Conservation (phyloP, 2,113 vertebrate species). For the Macroglossus sobrinus region DNA sequence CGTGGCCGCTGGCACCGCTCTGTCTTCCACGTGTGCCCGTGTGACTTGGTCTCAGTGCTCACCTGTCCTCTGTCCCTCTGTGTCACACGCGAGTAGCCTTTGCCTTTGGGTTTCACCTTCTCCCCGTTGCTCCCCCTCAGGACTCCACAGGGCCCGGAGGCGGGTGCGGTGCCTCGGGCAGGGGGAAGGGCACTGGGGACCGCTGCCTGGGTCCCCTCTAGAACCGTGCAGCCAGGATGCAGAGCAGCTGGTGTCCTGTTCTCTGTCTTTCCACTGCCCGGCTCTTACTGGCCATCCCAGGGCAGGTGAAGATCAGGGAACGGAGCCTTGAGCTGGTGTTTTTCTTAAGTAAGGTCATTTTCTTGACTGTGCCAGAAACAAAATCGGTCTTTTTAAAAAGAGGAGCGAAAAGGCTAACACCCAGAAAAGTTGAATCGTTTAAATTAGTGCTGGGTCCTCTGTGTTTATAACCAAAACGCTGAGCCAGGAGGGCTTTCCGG, state of each 20-base stretch:
- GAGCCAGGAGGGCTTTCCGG: accelerated
- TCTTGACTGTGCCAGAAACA: not conserved
- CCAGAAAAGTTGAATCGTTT: accelerated
- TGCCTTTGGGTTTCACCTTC: not conserved
- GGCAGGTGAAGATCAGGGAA: not conserved
- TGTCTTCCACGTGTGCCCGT: accelerated
- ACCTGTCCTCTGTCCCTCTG: not conserved
- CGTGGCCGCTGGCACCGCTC: accelerated
- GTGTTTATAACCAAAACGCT: accelerated
- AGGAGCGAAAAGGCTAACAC: no score
- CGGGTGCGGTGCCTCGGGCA: not conserved
- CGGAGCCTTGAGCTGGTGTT: accelerated
- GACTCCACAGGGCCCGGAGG: not conserved
- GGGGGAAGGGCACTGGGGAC: no score
- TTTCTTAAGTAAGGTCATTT: not conserved
- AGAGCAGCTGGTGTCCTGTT: accelerated
- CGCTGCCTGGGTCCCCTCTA: not conserved
- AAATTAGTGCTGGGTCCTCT: accelerated
- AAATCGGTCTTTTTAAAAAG: not conserved
- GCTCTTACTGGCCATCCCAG: not conserved
- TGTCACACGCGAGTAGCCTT: not conserved
- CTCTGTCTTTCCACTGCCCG: accelerated
- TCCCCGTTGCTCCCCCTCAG: not conserved
- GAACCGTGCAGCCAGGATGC: not conserved
- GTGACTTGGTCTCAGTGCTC: not conserved